Conservation (phyloP, 1,140 invertebrate species). For the Lithobius niger region DNA sequence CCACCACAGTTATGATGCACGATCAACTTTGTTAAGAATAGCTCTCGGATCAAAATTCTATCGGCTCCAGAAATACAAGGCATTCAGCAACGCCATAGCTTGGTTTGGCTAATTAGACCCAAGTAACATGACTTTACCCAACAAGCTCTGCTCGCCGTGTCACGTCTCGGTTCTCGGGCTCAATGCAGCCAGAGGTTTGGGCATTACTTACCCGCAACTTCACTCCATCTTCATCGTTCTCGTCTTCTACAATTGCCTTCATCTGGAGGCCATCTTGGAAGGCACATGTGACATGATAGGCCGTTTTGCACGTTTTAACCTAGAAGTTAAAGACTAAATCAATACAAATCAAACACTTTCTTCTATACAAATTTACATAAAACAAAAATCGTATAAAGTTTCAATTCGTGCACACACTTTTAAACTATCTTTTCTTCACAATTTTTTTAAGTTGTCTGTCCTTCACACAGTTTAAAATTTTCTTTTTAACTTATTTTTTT, state of each 20-base stretch:
- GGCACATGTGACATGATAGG: conserved; percentile 96
- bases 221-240: conserved; percentile 85
- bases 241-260: conserved; percentile 91
- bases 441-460: neutral
- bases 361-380: neutral
- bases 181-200: no score
- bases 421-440: neutral
- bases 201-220: conserved; percentile 63
- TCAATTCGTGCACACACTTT: neutral
- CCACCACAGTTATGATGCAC: no score
- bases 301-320: conserved; percentile 90
- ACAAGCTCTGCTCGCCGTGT: no score
- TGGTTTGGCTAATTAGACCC: no score
- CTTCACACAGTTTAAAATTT: no score
- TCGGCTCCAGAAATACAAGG: no score
- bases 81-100: no score
- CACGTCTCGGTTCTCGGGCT: no score
- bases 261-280: conserved; percentile 94
- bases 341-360: conserved; percentile 1
- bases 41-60: no score
- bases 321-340: neutral
- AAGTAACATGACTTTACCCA: no score
- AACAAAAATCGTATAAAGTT: neutral
- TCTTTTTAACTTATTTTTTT: no score
- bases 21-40: no score